Evolutionary conservation across 2,113 vertebrate genomes (phyloP).

Genomic region (Sapajus apella): DNA sequence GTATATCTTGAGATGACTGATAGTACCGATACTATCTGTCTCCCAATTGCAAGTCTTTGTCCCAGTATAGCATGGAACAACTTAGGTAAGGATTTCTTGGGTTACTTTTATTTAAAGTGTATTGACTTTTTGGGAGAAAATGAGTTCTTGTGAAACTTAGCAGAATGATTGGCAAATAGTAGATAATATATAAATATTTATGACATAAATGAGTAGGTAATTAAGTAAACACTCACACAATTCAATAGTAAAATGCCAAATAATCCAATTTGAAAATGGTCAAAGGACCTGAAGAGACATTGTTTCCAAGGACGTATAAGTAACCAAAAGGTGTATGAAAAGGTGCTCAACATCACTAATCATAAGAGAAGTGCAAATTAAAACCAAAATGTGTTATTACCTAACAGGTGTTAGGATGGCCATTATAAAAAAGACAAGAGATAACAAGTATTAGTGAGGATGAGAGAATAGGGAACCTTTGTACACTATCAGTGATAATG

Average conservation of each 20-base stretch:
- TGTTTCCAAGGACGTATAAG: neutral
- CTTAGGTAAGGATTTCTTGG: neutral
- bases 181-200: neutral
- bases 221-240: neutral
- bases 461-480: neutral
- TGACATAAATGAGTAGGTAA: neutral
- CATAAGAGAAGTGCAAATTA: neutral
- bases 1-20: neutral
- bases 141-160: neutral
- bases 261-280: neutral
- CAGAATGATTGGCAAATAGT: neutral
- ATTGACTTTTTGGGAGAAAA: neutral
- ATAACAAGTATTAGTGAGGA: neutral
- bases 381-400: neutral
- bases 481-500: neutral
- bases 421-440: neutral
- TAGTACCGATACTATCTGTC: neutral
- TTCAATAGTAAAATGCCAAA: neutral
- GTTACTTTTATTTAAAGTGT: neutral
- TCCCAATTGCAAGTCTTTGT: neutral
- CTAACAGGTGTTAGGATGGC: neutral
- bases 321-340: neutral
- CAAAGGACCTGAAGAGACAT: neutral
- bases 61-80: neutral
- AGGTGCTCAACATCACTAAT: neutral